Evolutionary conservation across 2,797 vertebrate genomes (phyloP), one percentile per base, ranked within the genome.

Genomic region (Coranthus polyacanthus): DNA sequence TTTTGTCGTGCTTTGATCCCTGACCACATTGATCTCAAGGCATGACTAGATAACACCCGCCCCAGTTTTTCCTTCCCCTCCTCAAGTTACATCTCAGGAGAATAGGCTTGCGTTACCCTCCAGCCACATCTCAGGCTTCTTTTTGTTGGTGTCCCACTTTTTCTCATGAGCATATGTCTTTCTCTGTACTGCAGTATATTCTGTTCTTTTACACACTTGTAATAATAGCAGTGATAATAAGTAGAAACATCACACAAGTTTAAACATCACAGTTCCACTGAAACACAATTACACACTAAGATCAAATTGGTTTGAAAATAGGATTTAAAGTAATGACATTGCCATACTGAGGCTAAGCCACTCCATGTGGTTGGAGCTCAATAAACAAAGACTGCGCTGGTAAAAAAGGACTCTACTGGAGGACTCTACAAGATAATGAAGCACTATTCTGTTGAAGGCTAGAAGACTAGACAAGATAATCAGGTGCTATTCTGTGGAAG

Each of bases 1-100:
- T 86, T 87, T 86, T 89, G 65, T 58, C 41, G 64, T 32, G 78
- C 86, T 89, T 91, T 91, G 85, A 92, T 91, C 88, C 87, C 73
- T 88, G 82, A 88, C 86, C 84, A 84, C 83, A 85, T 76, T 87
- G 87, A 88, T 90, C 82, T 87, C 66, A 59, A 81, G 75, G 86
- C 84, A 81, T 72, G 62, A 81, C 84, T 72, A 75, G 83, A 90
- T 89, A 91, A 87, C 83, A 73, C 68, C 79, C 71, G 62, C 57
- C 78, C 85, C 72, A 83, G 72, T 78, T 87, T 82, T 80, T 50
- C 24, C 68, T 82, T 67, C 57, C 68, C 71, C 63, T 81, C 77
- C 74, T 82, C 68, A 67, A 80, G 75, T 81, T 79, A 55, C 65
- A 54, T 78, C 72, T 84, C 82, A 38, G 52, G 79, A 84, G 77